Evolutionary conservation across 2,113 vertebrate genomes (phyloP).

Genomic region (Meles meles): DNA sequence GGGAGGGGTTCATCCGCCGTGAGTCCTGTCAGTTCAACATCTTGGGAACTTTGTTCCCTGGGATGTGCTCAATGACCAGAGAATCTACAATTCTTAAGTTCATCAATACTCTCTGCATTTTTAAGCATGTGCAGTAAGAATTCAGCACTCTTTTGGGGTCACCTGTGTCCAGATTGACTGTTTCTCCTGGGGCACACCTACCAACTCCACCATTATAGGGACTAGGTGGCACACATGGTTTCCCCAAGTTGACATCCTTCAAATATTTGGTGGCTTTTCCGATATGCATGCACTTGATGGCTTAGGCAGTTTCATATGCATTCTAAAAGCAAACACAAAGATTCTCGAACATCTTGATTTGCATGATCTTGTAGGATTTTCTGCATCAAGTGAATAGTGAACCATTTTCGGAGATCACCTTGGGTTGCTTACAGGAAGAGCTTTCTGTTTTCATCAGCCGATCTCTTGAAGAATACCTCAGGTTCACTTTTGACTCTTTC

Average conservation of each 20-base stretch:
- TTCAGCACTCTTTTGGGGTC: neutral
- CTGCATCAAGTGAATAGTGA: neutral
- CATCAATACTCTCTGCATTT: neutral
- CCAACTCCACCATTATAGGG: neutral
- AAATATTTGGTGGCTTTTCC: neutral
- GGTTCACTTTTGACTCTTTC: neutral
- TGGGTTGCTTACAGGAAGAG: neutral
- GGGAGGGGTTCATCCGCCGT: neutral
- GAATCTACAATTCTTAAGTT: neutral
- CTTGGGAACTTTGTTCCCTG: neutral
- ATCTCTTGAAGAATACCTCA: neutral
- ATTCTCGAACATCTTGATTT: neutral
- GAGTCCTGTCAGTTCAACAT: neutral
- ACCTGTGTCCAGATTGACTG: neutral
- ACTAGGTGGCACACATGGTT: neutral
- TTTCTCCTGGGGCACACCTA: neutral
- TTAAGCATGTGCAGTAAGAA: neutral
- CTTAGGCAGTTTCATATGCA: neutral
- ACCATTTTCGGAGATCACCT: neutral
- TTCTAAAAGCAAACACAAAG: neutral
- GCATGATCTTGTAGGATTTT: neutral
- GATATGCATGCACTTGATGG: neutral
- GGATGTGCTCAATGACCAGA: neutral
- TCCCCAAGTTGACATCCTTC: neutral
- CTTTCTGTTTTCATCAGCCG: neutral